Base-by-base conservation (phyloP, 2,113 vertebrate species). In the Nothocercus nigrocapillus region DNA sequence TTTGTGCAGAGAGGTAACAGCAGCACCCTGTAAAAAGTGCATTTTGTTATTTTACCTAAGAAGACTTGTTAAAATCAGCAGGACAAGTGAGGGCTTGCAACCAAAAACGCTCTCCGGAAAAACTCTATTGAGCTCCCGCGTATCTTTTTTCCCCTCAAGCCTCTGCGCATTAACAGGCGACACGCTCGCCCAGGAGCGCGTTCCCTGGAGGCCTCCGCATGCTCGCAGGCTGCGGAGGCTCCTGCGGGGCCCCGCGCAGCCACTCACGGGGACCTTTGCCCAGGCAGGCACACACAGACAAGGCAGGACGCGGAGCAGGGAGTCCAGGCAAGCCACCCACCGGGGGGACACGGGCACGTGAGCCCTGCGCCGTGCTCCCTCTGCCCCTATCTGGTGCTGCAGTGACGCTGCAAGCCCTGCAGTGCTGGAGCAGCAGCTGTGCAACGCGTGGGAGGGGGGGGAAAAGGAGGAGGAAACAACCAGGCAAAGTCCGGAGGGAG, bases 1-100 rank as follows among this genome's bases (percentile, higher is more conserved):
- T 27, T 11, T 8, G 22, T 14, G 13, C 21, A 25, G 5, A 67
- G 27, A 20, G 49, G 13, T 30, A 45, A 5, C 54, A 9, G 0
- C 0, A 0, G 7, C 36, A 14, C 0, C 0, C 59, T 34, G 56
- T 34, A 77, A 45, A 58, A 90, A 75, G 28, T 0, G 7, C 1
- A 4, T 12, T 34, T 34, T 13, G 17, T 27, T 73, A 5, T 42
- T 47, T 14, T 4, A 17, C 24, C 5, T 40, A 24, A 10, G 9
- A 2, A 38, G 22, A 56, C 0, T 0, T 3, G 13, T 3, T 34
- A 15, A 49, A 22, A 53, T 1, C 40, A 36, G 1, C 24, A 62
- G 24, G 3, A 40, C 9, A 25, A 67, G 2, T 0, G 24, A 30
- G 20, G 42, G 38, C 75, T 62, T 40, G 67, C 8, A 25, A 11